Evolutionary conservation across 2,113 vertebrate species (phyloP), one percentile per base, ranked within the genome.

Genomic region (Brachionichthys hirsutus): DNA sequence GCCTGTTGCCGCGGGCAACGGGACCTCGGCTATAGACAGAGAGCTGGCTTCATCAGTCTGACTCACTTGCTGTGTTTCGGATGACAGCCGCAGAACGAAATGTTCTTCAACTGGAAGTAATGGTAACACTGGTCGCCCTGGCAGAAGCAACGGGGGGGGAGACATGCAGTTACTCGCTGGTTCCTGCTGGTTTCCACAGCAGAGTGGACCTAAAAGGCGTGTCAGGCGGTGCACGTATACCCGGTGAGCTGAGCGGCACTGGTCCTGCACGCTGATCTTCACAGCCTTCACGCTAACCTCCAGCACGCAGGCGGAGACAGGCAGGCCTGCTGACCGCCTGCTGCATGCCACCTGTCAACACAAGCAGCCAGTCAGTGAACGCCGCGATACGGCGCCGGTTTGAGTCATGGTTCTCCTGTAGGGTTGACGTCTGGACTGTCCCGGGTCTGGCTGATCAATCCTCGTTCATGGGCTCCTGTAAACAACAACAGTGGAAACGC

Each of bases 21-120:
- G n/a, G n/a, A n/a, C n/a, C n/a, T n/a, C n/a, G n/a, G n/a, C n/a
- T n/a, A n/a, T n/a, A n/a, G n/a, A n/a, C n/a, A n/a, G n/a, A 30
- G 24, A 30, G 8, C 24, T 30, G 24, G 8, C 8, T 30, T 30
- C 24, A 30, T 30, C 24, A 30, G 9, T 13, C 49, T 0, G 4
- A 85, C 92, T 92, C 70, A 96, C 95, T 93, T 95, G 89, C 90
- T 96, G 88, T 96, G 94, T 73, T 94, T 93, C 47, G 95, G 96
- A 77, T 98, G 96, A 78, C 94, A 96, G 67, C 95, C 94, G 0
- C 96, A 97, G 89, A 97, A 98, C 0, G 96, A 98, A 77, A 98
- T 95, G 85, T 98, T 98, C 88, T 98, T 98, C 92, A 98, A 81
- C 90, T 97, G 95, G 88, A 97, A 98, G 86, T 95, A 97, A 82